phyloP scores from a whole-genome alignment of 2,888 invertebrate genomes.

The Vanessa cardui region DNA sequence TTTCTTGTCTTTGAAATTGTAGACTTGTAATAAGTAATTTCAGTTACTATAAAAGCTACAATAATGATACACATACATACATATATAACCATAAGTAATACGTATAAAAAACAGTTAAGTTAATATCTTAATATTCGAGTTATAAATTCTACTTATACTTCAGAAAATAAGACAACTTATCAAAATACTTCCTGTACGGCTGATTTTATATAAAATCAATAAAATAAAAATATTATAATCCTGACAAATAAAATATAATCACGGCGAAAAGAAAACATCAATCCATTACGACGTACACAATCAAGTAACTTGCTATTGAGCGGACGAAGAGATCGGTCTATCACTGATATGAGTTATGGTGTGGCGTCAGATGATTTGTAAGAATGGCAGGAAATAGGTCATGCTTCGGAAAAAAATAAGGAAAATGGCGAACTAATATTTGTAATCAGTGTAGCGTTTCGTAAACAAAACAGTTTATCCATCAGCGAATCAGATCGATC shows the following conservation, averaged over 20 bases:
- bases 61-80: too few relatives aligned
- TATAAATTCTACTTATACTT: too few relatives aligned
- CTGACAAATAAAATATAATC: neutral
- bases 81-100: too few relatives aligned
- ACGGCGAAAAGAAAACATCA: conserved; percentile 21
- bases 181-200: too few relatives aligned
- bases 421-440: conserved; percentile 37
- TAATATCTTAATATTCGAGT: too few relatives aligned
- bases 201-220: too few relatives aligned
- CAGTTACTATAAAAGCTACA: too few relatives aligned
- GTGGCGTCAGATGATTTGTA: conserved; percentile 32
- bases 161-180: too few relatives aligned
- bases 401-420: conserved; percentile 35
- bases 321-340: conserved; percentile 17
- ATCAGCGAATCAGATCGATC: conserved; percentile 35
- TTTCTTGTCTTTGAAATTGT: too few relatives aligned
- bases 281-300: conserved; percentile 29
- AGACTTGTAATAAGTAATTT: too few relatives aligned
- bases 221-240: too few relatives aligned
- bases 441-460: conserved; percentile 37
- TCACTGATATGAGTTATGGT: conserved; percentile 33
- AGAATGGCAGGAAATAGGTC: conserved; percentile 36
- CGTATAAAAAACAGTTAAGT: too few relatives aligned
- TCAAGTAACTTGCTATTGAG: conserved; percentile 30
- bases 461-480: conserved; percentile 42